Evolutionary conservation across 2,113 vertebrate species (phyloP), one percentile per base, ranked within the genome.

Genomic region (Gopherus evgoodei): DNA sequence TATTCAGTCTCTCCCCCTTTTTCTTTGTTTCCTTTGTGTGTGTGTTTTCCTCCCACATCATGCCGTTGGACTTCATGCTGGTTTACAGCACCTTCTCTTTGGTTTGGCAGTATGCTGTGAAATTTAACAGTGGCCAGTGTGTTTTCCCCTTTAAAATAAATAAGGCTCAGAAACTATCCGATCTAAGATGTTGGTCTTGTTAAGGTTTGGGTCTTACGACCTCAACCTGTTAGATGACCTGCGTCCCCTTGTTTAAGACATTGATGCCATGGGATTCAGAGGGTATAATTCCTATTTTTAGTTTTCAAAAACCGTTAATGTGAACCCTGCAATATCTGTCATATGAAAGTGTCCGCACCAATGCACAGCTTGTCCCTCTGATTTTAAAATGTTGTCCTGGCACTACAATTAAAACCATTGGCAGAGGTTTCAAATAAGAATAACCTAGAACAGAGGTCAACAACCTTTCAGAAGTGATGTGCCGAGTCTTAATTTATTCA

Each of bases 231-330:
- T 24, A 50, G 93, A 88, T 86, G 79, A 87, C 91, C 72, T 88
- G 89, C 93, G 9, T 92, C 87, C 94, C 90, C 87, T 81, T 89
- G 31, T 88, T 92, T 85, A 79, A 75, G 94, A 49, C 65, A 85
- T 94, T 54, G 72, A 29, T 62, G 50, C 6, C 6, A 54, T 3
- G 75, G 42, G 88, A 92, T 90, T 76, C 49, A 91, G 76, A 92
- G 85, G 94, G 82, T 93, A 83, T 94, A 92, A 96, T 94, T 87
- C 59, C 89, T 96, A 94, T 96, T 96, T 96, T 96, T 97, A 94
- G 96, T 4, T 2, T 52, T 82, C 91, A 95, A 87, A 85, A 93
- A 94, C 91, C 93, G 50, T 79, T 95, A 25, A 91, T 81, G 79
- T 85, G 92, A 95, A 93, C 42, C 17, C 82, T 87, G 79, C 19